Conservation (phyloP, 1,140 invertebrate genomes). For the Frieseomelitta varia region DNA sequence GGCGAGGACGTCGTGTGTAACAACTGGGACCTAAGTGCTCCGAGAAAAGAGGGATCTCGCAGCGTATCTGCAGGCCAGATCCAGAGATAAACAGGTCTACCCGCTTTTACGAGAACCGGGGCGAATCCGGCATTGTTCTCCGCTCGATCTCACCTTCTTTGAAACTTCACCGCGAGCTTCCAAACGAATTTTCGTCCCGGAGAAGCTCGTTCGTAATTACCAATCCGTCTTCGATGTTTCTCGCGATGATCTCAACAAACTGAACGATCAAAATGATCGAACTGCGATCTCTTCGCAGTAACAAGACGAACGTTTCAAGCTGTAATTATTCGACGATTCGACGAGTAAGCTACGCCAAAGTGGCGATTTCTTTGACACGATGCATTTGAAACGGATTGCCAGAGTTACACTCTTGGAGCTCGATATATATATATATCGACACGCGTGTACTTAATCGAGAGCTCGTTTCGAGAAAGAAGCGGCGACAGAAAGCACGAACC, state of each 20-base stretch:
- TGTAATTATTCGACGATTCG: background rate
- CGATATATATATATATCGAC: background rate
- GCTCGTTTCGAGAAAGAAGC: background rate
- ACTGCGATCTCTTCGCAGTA: background rate
- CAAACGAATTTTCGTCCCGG: background rate
- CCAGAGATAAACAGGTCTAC: constrained; percentile 36
- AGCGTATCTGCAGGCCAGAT: constrained; percentile 51
- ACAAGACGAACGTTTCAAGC: too few relatives aligned
- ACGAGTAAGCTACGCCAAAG: fast-evolving
- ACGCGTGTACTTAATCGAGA: background rate
- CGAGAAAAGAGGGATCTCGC: constrained; percentile 37
- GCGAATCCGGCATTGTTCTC: constrained; percentile 1
- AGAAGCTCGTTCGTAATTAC: background rate
- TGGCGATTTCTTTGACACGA: too few relatives aligned
- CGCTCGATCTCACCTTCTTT: background rate
- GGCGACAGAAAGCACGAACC: background rate
- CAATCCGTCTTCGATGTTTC: too few relatives aligned
- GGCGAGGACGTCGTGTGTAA: constrained; percentile 50
- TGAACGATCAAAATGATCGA: background rate
- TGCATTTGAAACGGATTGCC: background rate
- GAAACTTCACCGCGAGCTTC: too few relatives aligned
- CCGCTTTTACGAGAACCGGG: background rate
- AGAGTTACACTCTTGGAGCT: background rate
- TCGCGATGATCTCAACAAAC: background rate
- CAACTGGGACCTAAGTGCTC: constrained; percentile 50